A percentile compares a stretch with the other conserved stretches of the same genome.
Conservation (phyloP, 2,797 vertebrate genomes). For the Darevskia nairensis region DNA sequence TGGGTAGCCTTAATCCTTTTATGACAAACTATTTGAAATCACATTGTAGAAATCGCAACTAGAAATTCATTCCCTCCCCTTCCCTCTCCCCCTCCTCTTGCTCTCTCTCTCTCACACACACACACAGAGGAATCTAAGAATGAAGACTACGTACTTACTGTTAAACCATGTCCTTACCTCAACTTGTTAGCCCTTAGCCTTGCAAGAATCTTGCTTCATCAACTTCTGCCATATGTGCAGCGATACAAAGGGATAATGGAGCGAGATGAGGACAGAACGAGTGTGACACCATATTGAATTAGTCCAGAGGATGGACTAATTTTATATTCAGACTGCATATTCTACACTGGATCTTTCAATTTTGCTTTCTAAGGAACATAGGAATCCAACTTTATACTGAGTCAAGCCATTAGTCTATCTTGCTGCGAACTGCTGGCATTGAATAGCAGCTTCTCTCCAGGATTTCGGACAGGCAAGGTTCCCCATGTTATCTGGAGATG, state of each 20-base stretch:
- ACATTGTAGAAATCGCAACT: conserved; percentile 23
- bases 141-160: conserved; percentile 56
- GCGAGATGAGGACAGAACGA: conserved; percentile 70
- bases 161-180: conserved; percentile 68
- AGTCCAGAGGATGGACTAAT: conserved; percentile 64
- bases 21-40: conserved; percentile 26
- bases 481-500: too few relatives aligned
- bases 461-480: too few relatives aligned
- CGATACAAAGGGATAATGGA: conserved; percentile 72
- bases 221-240: conserved; percentile 76
- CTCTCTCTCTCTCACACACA: conserved; percentile 32
- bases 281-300: conserved; percentile 66
- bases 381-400: too few relatives aligned
- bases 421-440: too few relatives aligned
- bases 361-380: background rate
- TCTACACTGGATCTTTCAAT: background rate
- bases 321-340: background rate
- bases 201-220: conserved; percentile 74
- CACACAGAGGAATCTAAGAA: conserved; percentile 42
- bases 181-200: conserved; percentile 69
- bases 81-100: background rate
- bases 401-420: too few relatives aligned
- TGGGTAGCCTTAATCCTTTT: conserved; percentile 19
- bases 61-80: conserved; percentile 25
- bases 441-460: too few relatives aligned